Conservation (phyloP, 37 sponge, comb jelly and placozoan genomes). For the Spongilla lacustris region DNA sequence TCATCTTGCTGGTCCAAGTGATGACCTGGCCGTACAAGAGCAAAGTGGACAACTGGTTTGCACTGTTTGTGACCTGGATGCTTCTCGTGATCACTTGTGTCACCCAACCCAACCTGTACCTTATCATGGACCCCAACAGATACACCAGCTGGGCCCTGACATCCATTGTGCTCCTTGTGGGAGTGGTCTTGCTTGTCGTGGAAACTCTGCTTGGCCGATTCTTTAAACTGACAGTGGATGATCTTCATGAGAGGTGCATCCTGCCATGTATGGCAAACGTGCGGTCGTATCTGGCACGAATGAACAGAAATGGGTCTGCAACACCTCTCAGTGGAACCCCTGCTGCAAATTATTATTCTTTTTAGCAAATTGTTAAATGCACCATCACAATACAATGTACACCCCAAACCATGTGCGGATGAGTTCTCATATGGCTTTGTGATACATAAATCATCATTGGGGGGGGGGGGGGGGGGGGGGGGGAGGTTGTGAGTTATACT, state of each 20-base stretch:
- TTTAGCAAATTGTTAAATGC: background rate
- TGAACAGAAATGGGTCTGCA: background rate
- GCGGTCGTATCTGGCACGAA: background rate
- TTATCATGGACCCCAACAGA: slow-evolving; percentile 3
- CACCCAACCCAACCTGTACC: slow-evolving; percentile 31
- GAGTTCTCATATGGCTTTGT: too few species aligned
- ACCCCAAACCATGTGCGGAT: too few species aligned
- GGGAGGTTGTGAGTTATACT: too few species aligned
- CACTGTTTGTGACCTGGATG: slow-evolving; percentile 21
- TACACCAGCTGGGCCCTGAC: slow-evolving; percentile 15
- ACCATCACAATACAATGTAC: too few species aligned
- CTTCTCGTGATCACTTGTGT: slow-evolving; percentile 35
- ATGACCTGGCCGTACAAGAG: slow-evolving; percentile 58
- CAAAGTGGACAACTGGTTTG: slow-evolving; percentile 55
- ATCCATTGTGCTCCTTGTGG: background rate
- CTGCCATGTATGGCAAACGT: background rate
- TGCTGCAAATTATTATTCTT: background rate
- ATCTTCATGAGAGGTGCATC: background rate
- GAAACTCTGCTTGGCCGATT: background rate
- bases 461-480: too few species aligned
- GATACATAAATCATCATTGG: too few species aligned
- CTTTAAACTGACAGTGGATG: background rate
- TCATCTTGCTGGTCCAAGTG: slow-evolving; percentile 24
- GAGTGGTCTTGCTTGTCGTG: background rate
- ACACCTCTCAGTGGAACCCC: background rate